A percentile compares a stretch with the other conserved stretches of the same genome.
Conservation (phyloP, 2,797 vertebrate species). For the Pampus argenteus region DNA sequence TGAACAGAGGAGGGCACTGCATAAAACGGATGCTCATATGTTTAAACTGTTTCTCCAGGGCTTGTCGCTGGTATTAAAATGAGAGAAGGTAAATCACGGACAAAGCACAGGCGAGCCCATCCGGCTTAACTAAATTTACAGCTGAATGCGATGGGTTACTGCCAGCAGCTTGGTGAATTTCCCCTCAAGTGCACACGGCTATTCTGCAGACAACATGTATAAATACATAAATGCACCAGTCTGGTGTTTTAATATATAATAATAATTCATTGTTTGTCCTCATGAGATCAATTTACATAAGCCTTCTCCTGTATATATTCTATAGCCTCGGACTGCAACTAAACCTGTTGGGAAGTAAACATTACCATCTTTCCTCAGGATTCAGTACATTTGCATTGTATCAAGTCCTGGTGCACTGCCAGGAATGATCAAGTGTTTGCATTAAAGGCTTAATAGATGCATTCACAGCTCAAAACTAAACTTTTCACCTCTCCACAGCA, state of each 20-base stretch:
- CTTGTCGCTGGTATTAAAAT: constrained; percentile 41
- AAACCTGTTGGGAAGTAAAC: constrained; percentile 40
- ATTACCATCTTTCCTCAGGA: constrained; percentile 58
- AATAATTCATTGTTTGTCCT: constrained; percentile 57
- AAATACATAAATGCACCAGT: constrained; percentile 40
- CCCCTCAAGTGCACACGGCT: constrained; percentile 24
- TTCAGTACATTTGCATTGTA: constrained; percentile 51
- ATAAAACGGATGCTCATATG: constrained; percentile 32
- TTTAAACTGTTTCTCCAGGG: constrained; percentile 54
- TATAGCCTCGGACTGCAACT: constrained; percentile 15
- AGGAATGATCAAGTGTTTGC: constrained; percentile 62
- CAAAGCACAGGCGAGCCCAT: constrained; percentile 49
- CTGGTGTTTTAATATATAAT: constrained; percentile 51
- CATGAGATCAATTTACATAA: constrained; percentile 57
- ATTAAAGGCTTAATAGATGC: constrained; percentile 57
- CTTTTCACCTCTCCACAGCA: constrained; percentile 60
- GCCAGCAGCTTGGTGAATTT: constrained; percentile 46
- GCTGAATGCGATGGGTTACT: constrained; percentile 37
- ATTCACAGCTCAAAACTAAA: constrained; percentile 50
- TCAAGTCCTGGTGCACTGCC: constrained; percentile 28
- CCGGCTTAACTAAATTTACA: constrained; percentile 57
- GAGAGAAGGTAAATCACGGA: constrained; percentile 48
- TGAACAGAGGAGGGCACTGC: constrained; percentile 33
- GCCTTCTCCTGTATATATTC: constrained; percentile 30
- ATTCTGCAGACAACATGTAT: constrained; percentile 22